phyloP scores from a whole-genome alignment of 2,797 vertebrate genomes.

The Eulemur rubriventer region DNA sequence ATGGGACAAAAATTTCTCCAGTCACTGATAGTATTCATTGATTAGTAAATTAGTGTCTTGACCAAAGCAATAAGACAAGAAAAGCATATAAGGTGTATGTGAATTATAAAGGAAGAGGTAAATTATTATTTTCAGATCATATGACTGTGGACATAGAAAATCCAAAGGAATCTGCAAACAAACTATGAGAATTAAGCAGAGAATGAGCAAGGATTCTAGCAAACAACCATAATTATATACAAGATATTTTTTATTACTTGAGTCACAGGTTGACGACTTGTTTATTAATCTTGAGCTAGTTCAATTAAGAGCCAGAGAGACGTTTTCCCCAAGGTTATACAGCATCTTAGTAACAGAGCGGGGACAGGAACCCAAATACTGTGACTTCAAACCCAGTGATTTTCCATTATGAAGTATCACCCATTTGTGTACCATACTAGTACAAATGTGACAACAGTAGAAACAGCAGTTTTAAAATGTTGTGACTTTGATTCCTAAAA shows the following conservation, averaged over 20 bases:
- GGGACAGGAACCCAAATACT: background rate
- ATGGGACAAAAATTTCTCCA: background rate
- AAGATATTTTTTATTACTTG: background rate
- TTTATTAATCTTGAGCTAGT: conserved; percentile 15
- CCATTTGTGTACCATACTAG: background rate
- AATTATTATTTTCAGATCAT: background rate
- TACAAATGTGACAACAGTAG: background rate
- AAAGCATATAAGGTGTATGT: conserved; percentile 6
- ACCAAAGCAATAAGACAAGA: background rate
- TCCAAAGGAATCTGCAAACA: background rate
- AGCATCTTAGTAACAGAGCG: background rate
- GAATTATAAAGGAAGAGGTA: background rate
- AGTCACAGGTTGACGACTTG: background rate
- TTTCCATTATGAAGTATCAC: background rate
- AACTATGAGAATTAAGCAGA: background rate
- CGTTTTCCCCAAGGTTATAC: background rate
- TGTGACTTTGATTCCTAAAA: background rate
- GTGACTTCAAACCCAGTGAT: background rate
- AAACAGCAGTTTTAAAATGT: background rate
- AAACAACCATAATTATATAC: background rate
- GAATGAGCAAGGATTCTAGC: background rate
- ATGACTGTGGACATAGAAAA: background rate
- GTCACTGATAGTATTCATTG: background rate
- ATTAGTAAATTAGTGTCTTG: conserved; percentile 10
- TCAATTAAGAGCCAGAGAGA: background rate